Evolutionary conservation across 2,113 vertebrate genomes (phyloP).

Genomic region (Balaenoptera acutorostrata): DNA sequence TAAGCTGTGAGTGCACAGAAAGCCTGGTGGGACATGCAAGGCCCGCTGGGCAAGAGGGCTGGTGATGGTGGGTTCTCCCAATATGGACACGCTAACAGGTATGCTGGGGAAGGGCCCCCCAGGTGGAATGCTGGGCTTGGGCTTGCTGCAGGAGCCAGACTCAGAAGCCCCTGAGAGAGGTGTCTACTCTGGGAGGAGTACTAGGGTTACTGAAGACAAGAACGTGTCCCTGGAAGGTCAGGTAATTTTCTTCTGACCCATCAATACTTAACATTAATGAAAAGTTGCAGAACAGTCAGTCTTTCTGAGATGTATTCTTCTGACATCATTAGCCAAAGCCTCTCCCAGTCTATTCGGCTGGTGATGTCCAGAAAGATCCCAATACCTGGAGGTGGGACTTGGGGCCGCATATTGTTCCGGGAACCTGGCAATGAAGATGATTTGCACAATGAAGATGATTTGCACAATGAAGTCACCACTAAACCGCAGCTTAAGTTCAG

Average conservation of each 20-base stretch:
- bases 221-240: neutral
- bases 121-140: neutral
- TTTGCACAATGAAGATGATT: slow-evolving; percentile 81
- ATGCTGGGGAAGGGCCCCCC: neutral
- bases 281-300: neutral
- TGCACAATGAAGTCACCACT: slow-evolving; percentile 88
- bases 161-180: neutral
- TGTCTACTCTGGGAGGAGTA: neutral
- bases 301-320: neutral
- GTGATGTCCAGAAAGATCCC: neutral
- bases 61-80: neutral
- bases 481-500: slow-evolving; percentile 88
- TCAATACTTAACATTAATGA: slow-evolving; percentile 20
- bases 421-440: slow-evolving; percentile 69
- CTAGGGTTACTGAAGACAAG: neutral
- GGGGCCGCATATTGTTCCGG: slow-evolving; percentile 63
- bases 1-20: neutral
- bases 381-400: neutral
- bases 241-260: neutral
- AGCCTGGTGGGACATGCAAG: neutral
- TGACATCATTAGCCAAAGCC: neutral
- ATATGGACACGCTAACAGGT: neutral
- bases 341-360: neutral
- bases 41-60: neutral
- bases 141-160: neutral